Conservation (phyloP, 2,113 vertebrate species). For the Lota lota region DNA sequence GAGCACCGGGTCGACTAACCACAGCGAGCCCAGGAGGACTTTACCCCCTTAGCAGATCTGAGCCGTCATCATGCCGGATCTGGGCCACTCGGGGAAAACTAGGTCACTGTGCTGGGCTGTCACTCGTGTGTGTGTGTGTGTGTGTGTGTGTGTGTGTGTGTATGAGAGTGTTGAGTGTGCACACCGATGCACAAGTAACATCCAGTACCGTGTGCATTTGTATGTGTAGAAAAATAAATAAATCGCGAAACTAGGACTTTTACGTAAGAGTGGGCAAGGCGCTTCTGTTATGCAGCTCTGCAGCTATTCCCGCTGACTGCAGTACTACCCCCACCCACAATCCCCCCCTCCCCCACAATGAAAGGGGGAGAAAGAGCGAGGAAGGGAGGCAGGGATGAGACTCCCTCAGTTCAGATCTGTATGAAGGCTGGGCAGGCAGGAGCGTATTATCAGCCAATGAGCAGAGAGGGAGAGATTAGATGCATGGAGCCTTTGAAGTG, state of each 20-base stretch:
- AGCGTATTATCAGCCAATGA: conserved; percentile 69
- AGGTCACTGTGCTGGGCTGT: conserved; percentile 60
- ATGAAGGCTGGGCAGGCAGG: conserved; percentile 64
- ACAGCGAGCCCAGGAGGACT: conserved; percentile 47
- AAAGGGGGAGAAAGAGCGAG: conserved; percentile 16
- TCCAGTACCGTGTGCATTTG: neutral
- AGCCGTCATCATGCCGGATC: conserved; percentile 63
- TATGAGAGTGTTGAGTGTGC: neutral
- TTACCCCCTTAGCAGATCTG: conserved; percentile 50
- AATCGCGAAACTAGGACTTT: conserved; percentile 72
- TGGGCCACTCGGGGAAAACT: conserved; percentile 56
- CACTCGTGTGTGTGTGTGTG: conserved; percentile 30
- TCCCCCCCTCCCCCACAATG: conserved; percentile 17
- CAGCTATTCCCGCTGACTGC: conserved; percentile 37
- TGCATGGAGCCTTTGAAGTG: conserved; percentile 69
- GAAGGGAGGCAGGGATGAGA: conserved; percentile 48
- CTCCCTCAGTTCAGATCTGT: conserved; percentile 64
- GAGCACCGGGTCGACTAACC: conserved; percentile 54
- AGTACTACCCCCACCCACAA: conserved; percentile 15
- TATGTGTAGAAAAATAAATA: conserved; percentile 20
- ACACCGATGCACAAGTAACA: neutral
- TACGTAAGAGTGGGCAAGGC: conserved; percentile 69
- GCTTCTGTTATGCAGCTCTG: conserved; percentile 51
- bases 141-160: conserved; percentile 31
- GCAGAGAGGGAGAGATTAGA: conserved; percentile 69